These are phyloP conservation scores for Daphoenositta chrysoptera DNA, from an alignment of 2,113 vertebrate genomes.

Conservation along the genomic window DNA sequence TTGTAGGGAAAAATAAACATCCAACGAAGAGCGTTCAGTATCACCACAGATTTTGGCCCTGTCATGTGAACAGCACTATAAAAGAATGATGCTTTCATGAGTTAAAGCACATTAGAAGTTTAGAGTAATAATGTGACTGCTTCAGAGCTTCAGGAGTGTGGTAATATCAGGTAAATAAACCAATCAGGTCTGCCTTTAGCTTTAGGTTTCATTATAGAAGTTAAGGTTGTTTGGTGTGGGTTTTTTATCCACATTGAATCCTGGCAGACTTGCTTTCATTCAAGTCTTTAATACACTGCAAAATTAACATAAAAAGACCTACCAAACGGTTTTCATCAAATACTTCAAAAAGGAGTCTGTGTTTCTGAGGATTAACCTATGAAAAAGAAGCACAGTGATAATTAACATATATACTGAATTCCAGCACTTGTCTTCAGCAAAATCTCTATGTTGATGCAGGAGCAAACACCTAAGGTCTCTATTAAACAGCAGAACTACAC, in stretches of 20 bases:
- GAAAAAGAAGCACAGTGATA: background rate
- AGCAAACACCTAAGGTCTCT: background rate
- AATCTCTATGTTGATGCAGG: background rate
- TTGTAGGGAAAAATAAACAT: background rate
- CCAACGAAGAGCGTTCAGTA: background rate
- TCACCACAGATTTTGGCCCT: background rate
- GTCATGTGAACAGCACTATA: background rate
- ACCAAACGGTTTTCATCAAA: constrained; percentile 99
- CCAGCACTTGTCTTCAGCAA: background rate
- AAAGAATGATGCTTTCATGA: background rate
- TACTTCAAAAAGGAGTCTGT: constrained; percentile 92
- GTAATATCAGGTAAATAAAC: background rate
- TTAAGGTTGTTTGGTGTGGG: background rate
- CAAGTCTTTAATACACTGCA: background rate
- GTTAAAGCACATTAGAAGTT: background rate
- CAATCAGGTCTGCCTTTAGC: background rate
- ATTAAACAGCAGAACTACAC: background rate
- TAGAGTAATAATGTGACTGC: background rate
- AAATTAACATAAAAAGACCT: constrained; percentile 50
- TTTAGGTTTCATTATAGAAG: background rate
- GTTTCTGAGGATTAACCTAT: constrained; percentile 89
- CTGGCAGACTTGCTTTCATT: background rate
- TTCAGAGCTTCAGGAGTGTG: background rate
- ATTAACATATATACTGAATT: background rate
- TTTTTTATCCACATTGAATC: background rate